Percentiles rank a stretch among this genome's conserved stretches.
Conservation (phyloP, 1,140 invertebrate species). For the Penaeus japonicus region DNA sequence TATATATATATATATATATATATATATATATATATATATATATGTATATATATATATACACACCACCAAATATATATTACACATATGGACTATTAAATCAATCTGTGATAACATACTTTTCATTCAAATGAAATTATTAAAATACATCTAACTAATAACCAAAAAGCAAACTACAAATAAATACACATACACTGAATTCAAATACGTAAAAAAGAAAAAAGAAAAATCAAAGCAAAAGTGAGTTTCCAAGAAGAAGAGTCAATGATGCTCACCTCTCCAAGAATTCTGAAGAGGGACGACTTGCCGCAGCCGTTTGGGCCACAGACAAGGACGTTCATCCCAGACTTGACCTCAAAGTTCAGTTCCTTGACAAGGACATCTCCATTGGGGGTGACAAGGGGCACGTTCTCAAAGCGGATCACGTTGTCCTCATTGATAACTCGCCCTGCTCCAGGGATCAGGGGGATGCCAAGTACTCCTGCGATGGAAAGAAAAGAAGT, state of each 20-base stretch:
- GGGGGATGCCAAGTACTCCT: neutral
- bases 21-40: no score
- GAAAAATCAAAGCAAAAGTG: neutral
- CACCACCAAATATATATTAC: no score
- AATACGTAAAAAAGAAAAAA: neutral
- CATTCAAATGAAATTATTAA: no score
- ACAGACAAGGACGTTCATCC: constrained; percentile 95
- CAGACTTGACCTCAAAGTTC: constrained; percentile 90
- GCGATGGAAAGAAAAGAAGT: neutral
- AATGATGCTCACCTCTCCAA: constrained; percentile 77
- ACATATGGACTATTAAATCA: no score
- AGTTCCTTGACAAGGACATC: constrained; percentile 91
- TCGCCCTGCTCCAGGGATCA: constrained; percentile 76
- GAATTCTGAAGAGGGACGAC: constrained; percentile 89
- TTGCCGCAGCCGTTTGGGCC: constrained; percentile 98
- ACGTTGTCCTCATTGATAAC: constrained; percentile 89
- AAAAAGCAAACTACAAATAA: no score
- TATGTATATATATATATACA: no score
- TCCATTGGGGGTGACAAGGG: constrained; percentile 95
- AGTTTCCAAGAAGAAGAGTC: neutral
- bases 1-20: no score
- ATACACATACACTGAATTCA: no score
- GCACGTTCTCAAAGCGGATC: constrained; percentile 92
- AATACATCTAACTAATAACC: no score
- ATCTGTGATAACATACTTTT: no score